Base-by-base conservation (phyloP, 2,888 invertebrate species). In the Microplitis deprimator region DNA sequence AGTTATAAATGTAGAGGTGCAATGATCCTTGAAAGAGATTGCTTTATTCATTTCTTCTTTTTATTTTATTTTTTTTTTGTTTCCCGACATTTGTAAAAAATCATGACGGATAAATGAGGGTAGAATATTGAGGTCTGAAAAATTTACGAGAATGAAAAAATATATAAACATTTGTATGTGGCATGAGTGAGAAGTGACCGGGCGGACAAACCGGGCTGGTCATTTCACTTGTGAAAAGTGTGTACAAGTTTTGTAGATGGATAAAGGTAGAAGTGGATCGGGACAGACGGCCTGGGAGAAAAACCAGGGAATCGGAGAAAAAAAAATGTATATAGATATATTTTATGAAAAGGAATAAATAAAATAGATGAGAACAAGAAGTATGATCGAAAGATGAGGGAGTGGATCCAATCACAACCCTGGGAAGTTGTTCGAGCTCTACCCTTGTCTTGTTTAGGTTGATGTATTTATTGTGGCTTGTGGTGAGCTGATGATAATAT, bases 1-100 rank as follows among this genome's bases (percentile, higher is more conserved):
- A 68, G 40, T 68, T 68, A 40, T 68, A 38, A 68, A 41, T 68
- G 41, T 68, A 29, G 8, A 68, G 50, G 13, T 50, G 50, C 50
- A 50, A 50, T 50, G 50, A 50, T 50, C 50, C 50, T 50, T 50
- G 50, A 50, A 50, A 50, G 50, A 50, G 50, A 50, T 50, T 50
- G 50, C 50, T 50, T 50, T 50, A 41, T 68, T 41, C 50, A 17
- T 41, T 68, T 41, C 17, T 40, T 5, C 38, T 16, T 6, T 68
- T 68, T 40, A 1, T 39, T 16, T 40, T 17, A 13, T 13, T 62
- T 62, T 62, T 40, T 62, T 13, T 62, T 62, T 62, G 62, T n/a
- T 50, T 1, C 50, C 5, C 50, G 50, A 13, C 50, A 13, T 50
- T 50, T 50, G 50, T 50, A 50, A 50, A 50, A 50, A 50, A 50